Percentiles rank a stretch among this genome's conserved stretches.
phyloP scores from a whole-genome alignment of 37 sponge, comb jelly and placozoan genomes.

The Dysidea cf. avara region DNA sequence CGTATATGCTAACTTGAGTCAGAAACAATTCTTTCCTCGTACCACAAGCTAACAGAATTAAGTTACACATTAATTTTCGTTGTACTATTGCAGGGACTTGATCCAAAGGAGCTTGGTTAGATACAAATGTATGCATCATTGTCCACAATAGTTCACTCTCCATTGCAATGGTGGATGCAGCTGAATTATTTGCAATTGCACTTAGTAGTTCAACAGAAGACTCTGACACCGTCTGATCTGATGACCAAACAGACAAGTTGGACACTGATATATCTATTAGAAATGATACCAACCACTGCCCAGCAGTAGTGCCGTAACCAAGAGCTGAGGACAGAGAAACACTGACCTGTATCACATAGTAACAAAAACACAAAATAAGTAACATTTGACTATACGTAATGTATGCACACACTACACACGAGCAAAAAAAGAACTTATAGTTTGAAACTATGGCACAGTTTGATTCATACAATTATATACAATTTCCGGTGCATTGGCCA shows the following conservation, averaged over 20 bases:
- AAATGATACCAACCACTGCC: conserved; percentile 32
- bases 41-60: conserved; percentile 46
- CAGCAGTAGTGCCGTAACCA: conserved; percentile 36
- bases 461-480: not conserved
- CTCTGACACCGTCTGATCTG: conserved; percentile 54
- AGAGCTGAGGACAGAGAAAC: conserved; percentile 54
- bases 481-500: not conserved
- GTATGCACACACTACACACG: conserved; percentile 5
- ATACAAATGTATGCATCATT: conserved; percentile 33
- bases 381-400: not conserved
- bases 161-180: conserved; percentile 26
- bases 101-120: conserved; percentile 11
- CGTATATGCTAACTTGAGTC: conserved; percentile 24
- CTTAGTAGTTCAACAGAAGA: conserved; percentile 49
- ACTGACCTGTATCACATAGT: conserved; percentile 30
- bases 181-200: no score
- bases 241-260: conserved; percentile 67
- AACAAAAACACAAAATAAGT: not conserved
- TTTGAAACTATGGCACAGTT: not conserved
- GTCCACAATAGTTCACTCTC: conserved; percentile 56
- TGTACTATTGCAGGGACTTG: conserved; percentile 37
- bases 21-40: conserved; percentile 34
- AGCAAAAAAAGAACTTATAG: not conserved
- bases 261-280: conserved; percentile 57
- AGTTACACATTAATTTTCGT: conserved; percentile 27